Evolutionary conservation across 2,797 vertebrate species (phyloP).

Genomic region (Cetoscarus ocellatus): DNA sequence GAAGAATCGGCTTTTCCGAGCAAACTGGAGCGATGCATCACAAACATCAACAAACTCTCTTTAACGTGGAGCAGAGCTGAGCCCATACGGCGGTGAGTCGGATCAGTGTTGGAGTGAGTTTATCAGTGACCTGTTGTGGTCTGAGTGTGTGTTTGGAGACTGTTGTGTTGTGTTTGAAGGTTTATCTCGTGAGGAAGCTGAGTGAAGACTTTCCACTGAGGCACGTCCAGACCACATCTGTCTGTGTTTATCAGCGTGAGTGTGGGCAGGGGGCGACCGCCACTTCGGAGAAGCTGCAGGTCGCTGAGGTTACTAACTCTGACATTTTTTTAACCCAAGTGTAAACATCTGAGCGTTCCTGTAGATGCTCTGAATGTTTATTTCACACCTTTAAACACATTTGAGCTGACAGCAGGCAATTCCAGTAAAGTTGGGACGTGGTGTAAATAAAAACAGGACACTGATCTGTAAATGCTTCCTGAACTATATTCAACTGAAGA

Average conservation of each 20-base stretch:
- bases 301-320: conserved; percentile 2
- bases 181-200: neutral
- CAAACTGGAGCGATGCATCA: no score
- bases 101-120: neutral
- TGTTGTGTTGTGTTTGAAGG: neutral
- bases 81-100: no score
- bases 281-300: conserved; percentile 2
- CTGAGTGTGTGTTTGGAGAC: conserved; percentile 10
- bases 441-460: no score
- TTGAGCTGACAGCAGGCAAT: neutral
- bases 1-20: no score
- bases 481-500: no score
- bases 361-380: neutral
- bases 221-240: neutral
- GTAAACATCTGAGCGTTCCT: no score
- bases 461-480: no score
- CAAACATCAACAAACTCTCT: no score
- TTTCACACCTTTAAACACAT: neutral
- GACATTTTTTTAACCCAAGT: no score
- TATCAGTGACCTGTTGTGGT: neutral
- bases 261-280: neutral
- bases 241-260: neutral
- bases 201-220: conserved; percentile 9
- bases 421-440: no score
- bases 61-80: no score